Evolutionary conservation across 1,140 invertebrate genomes (phyloP), one percentile per base, ranked within the genome.

Genomic region (Sarcophaga bullata): DNA sequence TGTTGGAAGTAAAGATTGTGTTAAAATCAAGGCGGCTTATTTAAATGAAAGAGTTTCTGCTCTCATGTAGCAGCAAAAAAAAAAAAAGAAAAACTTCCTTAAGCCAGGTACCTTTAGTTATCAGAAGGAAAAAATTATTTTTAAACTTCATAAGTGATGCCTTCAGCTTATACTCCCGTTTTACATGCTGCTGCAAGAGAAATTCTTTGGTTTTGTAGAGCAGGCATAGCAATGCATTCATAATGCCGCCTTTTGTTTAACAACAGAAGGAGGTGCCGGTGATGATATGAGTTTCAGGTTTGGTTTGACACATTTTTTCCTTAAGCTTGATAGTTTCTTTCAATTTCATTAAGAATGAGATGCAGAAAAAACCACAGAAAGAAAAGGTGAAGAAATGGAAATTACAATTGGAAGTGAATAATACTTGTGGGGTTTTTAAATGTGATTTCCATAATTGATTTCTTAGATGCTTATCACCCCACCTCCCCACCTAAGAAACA

Each of bases 391-490:
- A 37, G 25, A 37, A 37, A 37, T 37, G 25, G 25, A 37, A 2
- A 37, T 37, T 37, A 4, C 1, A 37, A 37, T 37, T 37, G 25
- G 25, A 37, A 37, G 25, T 37, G 25, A 37, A 37, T 37, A 37
- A 37, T 37, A 37, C 25, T 37, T 37, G 25, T 37, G 25, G 25
- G 25, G n/a, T 68, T 68, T 68, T 68, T 68, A 68, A 37, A 78
- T 78, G 48, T 78, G 52, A 78, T 78, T 78, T 78, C 48, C 75
- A 78, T 78, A 78, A 78, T 78, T 78, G 75, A 78, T 78, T 68
- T 52, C 75, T 25, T 8, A 49, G 73, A 17, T 76, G n/a, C 4
- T 15, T 76, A 47, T 75, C 37, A 15, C 6, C 15, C 15, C 10
- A 15, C 1, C 9, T 5, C 2, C 52, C 52, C 9, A 5, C 6